Conservation (phyloP, 2,888 invertebrate genomes). For the Eupelmus urozonus region DNA sequence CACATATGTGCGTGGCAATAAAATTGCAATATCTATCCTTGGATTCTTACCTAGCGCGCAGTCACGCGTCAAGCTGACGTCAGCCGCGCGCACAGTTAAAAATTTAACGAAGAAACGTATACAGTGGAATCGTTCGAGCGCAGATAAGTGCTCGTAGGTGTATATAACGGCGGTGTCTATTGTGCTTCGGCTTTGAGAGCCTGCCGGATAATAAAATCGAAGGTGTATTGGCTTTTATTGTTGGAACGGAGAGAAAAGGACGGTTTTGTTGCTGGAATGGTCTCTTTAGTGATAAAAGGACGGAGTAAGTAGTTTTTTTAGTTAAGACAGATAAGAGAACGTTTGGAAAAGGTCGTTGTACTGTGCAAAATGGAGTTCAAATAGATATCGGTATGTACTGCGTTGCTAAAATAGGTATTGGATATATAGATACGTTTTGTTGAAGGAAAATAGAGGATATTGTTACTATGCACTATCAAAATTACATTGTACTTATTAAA, state of each 20-base stretch:
- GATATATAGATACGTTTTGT: too few relatives aligned
- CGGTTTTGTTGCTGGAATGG: not conserved
- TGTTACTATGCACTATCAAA: too few relatives aligned
- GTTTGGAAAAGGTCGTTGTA: too few relatives aligned
- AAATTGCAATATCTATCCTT: slow-evolving; percentile 27
- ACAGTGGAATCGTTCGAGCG: slow-evolving; percentile 2
- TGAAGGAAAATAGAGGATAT: too few relatives aligned
- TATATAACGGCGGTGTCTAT: not conserved
- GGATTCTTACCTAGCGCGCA: not conserved
- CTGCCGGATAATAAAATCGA: not conserved
- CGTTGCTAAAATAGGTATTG: too few relatives aligned
- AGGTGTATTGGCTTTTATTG: not conserved
- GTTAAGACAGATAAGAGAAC: too few relatives aligned
- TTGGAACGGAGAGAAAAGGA: not conserved
- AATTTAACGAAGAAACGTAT: slow-evolving; percentile 29
- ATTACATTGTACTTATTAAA: too few relatives aligned
- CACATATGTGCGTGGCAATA: not conserved
- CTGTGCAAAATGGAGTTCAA: too few relatives aligned
- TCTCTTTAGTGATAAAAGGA: too few relatives aligned
- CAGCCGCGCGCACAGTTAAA: slow-evolving; percentile 10
- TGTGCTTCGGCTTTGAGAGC: too few relatives aligned
- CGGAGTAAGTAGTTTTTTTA: too few relatives aligned
- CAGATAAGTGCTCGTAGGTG: not conserved
- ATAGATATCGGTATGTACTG: too few relatives aligned
- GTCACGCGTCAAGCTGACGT: slow-evolving; percentile 31